Evolutionary conservation across 92 coral and sea anemone species (phyloP), one percentile per base, ranked within the genome.

Genomic region (Montipora capitata): DNA sequence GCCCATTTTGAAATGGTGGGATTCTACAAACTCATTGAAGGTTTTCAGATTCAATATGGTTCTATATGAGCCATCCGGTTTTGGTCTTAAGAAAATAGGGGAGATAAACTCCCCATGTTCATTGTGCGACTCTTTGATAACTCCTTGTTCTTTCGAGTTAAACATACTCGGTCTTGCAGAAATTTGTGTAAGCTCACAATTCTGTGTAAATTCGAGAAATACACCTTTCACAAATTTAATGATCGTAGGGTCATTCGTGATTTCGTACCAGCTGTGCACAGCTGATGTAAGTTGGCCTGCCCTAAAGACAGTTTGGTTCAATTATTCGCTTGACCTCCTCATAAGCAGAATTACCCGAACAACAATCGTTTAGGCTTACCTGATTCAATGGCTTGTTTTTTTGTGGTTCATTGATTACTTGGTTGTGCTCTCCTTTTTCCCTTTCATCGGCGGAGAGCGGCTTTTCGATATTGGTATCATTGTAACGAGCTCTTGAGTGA

Each of bases 11-110:
- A 45, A 45, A 45, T 45, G 51, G 51, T 1, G 51, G 51, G 1
- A 45, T 45, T 45, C 51, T 2, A 45, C 51, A 45, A 45, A 2
- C 4, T 84, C 81, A 54, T 84, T 84, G 51, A 87, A 68, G 14
- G 85, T 77, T 74, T 91, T 91, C 18, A 91, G 86, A 61, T 92
- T 92, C 14, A 92, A 59, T 41, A 83, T 92, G 73, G 86, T 88
- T 63, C 95, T 15, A 75, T 88, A 68, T 1, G 84, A 41, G 69
- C 90, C 90, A 73, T 91, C 92, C 12, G 86, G 87, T 68, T 91
- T 91, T 3, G 92, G 92, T 43, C 77, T 63, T 16, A 91, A 20
- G 87, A 87, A 91, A 45, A 91, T 91, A 9, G 92, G 88, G 10
- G 94, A 91, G 17, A 87, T 78, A 44, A 90, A 90, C 79, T 90